Conservation (phyloP, 2,113 vertebrate genomes). For the Macrotus californicus region DNA sequence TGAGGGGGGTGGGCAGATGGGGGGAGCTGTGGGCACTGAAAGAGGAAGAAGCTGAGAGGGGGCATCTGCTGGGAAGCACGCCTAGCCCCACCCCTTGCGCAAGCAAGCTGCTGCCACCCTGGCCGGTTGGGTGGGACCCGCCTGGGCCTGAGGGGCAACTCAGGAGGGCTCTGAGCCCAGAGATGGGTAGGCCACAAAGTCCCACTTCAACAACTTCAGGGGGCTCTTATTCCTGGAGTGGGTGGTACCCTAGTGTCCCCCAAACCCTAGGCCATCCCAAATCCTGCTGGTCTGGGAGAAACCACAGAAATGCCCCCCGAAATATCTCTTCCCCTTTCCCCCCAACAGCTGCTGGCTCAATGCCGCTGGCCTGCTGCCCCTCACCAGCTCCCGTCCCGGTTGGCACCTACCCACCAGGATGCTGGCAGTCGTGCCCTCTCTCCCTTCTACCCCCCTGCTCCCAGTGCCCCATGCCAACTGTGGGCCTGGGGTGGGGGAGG, state of each 20-base stretch:
- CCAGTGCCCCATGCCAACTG: slow-evolving; percentile 68
- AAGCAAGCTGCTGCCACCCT: slow-evolving; percentile 73
- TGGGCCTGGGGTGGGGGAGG: slow-evolving; percentile 71
- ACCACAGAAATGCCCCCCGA: slow-evolving; percentile 51
- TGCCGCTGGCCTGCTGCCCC: slow-evolving; percentile 74
- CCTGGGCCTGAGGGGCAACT: slow-evolving; percentile 74
- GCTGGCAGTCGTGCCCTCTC: slow-evolving; percentile 73
- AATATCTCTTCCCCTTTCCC: slow-evolving; percentile 55
- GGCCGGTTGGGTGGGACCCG: slow-evolving; percentile 76
- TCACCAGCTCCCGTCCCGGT: slow-evolving; percentile 75
- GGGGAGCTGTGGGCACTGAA: slow-evolving; percentile 68
- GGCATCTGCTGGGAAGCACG: slow-evolving; percentile 75
- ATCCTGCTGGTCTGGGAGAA: neutral
- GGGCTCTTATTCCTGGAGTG: neutral
- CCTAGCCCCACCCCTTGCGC: slow-evolving; percentile 74
- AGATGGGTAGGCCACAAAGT: slow-evolving; percentile 36
- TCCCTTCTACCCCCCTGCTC: slow-evolving; percentile 69
- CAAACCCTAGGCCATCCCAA: neutral
- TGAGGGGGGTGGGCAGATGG: slow-evolving; percentile 27
- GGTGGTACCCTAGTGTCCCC: neutral
- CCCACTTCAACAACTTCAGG: neutral
- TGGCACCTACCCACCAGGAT: slow-evolving; percentile 77
- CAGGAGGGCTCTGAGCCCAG: slow-evolving; percentile 60
- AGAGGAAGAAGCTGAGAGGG: slow-evolving; percentile 73
- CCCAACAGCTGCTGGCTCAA: slow-evolving; percentile 73